phyloP scores from a whole-genome alignment of 2,888 invertebrate genomes.

The Norana najaformis region DNA sequence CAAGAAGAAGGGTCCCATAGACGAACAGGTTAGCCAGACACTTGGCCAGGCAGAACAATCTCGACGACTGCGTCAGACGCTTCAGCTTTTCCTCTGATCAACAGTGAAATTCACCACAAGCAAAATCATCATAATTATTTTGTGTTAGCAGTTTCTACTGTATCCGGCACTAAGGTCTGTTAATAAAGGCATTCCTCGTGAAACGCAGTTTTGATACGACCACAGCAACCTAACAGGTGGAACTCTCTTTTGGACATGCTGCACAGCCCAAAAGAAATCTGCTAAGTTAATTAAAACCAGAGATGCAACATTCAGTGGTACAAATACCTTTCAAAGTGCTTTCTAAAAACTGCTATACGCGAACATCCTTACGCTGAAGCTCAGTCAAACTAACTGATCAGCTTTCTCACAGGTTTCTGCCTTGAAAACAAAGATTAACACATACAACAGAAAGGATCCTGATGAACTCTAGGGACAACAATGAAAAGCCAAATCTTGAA shows the following conservation, averaged over 20 bases:
- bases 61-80: background rate
- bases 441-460: background rate
- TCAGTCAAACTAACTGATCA: background rate
- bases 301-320: background rate
- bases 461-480: background rate
- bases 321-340: background rate
- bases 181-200: too few species aligned
- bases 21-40: conserved; percentile 1
- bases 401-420: background rate
- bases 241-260: background rate
- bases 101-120: background rate
- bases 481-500: background rate
- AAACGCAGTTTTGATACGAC: background rate
- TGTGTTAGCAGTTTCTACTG: background rate
- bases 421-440: background rate
- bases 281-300: background rate
- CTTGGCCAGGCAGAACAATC: background rate
- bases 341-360: background rate
- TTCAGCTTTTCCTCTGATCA: conserved; percentile 9
- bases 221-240: background rate
- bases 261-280: background rate
- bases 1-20: conserved; percentile 22
- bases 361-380: background rate
- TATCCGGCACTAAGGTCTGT: background rate
- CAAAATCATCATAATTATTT: background rate